Conservation (phyloP, 2,113 vertebrate genomes). For the Indicator maculatus region DNA sequence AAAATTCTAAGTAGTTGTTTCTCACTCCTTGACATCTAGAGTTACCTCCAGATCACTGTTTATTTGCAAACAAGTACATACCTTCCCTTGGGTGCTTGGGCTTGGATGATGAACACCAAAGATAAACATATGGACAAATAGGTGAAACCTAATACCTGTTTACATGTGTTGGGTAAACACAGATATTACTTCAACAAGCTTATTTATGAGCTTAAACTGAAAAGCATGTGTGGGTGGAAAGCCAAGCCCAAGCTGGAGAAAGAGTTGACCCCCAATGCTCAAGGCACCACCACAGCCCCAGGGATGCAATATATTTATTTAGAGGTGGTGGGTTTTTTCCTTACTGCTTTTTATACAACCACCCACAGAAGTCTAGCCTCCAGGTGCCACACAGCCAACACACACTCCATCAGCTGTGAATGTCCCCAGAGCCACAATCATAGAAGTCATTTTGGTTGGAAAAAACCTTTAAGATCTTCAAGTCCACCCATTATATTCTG, state of each 20-base stretch:
- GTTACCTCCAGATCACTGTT: background rate
- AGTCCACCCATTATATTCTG: background rate
- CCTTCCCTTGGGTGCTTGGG: background rate
- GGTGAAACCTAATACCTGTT: background rate
- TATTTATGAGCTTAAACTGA: rapidly evolving
- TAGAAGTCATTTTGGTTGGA: no score
- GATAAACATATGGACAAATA: background rate
- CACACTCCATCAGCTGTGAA: background rate
- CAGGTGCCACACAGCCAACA: rapidly evolving
- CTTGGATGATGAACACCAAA: background rate
- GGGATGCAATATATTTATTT: background rate
- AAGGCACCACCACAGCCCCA: background rate
- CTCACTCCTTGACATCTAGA: background rate
- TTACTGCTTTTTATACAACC: background rate
- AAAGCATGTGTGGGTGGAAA: background rate
- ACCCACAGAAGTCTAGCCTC: background rate
- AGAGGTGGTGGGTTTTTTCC: background rate
- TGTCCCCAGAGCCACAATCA: background rate
- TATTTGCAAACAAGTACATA: background rate
- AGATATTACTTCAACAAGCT: background rate
- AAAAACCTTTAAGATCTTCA: no score
- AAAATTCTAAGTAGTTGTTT: rapidly evolving
- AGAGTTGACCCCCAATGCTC: background rate
- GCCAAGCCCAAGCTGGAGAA: background rate
- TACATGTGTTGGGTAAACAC: rapidly evolving